phyloP scores from a whole-genome alignment of 2,797 vertebrate species.

The Hoplostethus atlanticus region DNA sequence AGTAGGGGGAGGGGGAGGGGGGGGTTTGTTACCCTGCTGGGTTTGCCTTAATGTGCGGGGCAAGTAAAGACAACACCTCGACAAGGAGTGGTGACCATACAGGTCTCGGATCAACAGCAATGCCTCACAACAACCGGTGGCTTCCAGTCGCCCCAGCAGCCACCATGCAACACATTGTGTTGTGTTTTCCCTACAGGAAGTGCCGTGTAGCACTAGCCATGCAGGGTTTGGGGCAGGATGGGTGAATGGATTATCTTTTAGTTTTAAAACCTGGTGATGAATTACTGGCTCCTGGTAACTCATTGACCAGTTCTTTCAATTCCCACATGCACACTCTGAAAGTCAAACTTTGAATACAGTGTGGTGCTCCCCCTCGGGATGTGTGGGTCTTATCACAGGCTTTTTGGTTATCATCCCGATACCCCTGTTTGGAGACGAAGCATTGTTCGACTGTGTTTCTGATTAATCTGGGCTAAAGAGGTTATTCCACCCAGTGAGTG shows the following conservation, averaged over 20 bases:
- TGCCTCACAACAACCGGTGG: slow-evolving; percentile 80
- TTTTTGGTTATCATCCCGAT: slow-evolving; percentile 39
- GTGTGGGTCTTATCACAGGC: slow-evolving; percentile 48
- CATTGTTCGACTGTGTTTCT: slow-evolving; percentile 54
- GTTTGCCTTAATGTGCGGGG: slow-evolving; percentile 62
- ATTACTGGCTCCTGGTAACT: slow-evolving; percentile 73
- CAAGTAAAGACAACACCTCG: slow-evolving; percentile 70
- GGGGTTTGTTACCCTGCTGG: slow-evolving; percentile 33
- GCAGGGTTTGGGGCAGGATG: slow-evolving; percentile 36
- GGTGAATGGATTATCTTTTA: slow-evolving; percentile 78
- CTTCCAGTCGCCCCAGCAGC: slow-evolving; percentile 74
- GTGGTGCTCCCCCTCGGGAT: background rate
- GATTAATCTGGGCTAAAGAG: slow-evolving; percentile 43
- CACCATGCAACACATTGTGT: slow-evolving; percentile 73
- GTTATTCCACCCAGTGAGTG: slow-evolving; percentile 1
- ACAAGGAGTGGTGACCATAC: slow-evolving; percentile 68
- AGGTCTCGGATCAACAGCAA: slow-evolving; percentile 77
- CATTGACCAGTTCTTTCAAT: slow-evolving; percentile 69
- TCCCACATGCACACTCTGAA: slow-evolving; percentile 18
- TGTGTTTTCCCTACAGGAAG: slow-evolving; percentile 72
- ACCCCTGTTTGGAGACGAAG: slow-evolving; percentile 29
- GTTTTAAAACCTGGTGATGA: slow-evolving; percentile 74
- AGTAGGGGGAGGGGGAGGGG: slow-evolving; percentile 31
- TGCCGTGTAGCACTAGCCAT: slow-evolving; percentile 43
- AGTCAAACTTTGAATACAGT: slow-evolving; percentile 49